Base-by-base conservation (phyloP, 2,797 vertebrate genomes). In the Meda fulgida region DNA sequence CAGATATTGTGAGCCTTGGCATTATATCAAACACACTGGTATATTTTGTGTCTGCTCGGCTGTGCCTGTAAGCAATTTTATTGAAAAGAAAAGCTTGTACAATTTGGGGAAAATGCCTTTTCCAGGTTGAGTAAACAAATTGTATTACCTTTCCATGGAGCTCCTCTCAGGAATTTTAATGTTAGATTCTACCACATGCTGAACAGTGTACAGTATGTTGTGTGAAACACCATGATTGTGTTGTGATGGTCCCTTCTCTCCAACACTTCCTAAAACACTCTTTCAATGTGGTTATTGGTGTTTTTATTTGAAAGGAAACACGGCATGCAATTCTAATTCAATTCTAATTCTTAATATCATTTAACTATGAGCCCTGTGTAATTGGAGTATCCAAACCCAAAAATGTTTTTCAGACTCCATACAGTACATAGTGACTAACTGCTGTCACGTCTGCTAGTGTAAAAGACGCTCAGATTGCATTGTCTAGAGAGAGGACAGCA, bases 381-480 rank as follows among this genome's bases (percentile, higher is more conserved):
- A 40, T 14, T 40, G 7, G 51, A 40, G 23, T 40, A 29, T 43
- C 10, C 16, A 55, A 55, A 81, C 31, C 34, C 4, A 21, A 36
- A 55, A 23, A 38, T 29, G 34, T 3, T 58, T 81, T 81, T 34
- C 34, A 55, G 34, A 55, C 80, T 60, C 31, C 2, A 13, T 80
- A 19, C 48, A 51, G 48, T 51, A 34, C 10, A 48, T n/a, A n/a
- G 71, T 31, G 1, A 29, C 4, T 40, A 38, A 78, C 7, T 77
- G 48, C 73, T 19, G 10, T 48, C 36, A 48, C 4, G 3, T 40
- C 26, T 58, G 19, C 26, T 34, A 53, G 43, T 53, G 34, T 70
- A 86, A 76, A 76, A 65, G 55, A 76, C 14, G 65, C 53, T 63
- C 80, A 31, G 66, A 38, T 83, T 29, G 48, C 80, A 40, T 51